Base-by-base conservation (phyloP, 2,888 invertebrate genomes). In the Melanchra persicariae region DNA sequence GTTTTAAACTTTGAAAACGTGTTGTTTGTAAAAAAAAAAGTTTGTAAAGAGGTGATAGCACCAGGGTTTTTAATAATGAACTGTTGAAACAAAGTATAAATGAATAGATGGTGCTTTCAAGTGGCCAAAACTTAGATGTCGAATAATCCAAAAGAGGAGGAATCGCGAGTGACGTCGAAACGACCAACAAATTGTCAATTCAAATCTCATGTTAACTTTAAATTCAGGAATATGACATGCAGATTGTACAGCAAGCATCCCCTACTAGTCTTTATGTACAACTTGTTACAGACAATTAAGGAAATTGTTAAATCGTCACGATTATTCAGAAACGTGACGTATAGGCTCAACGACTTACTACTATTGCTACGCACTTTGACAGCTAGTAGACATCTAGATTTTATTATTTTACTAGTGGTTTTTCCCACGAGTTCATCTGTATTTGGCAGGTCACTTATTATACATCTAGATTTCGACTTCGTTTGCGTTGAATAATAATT, bases 301-400 rank as follows among this genome's bases (percentile, higher is more conserved):
- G 65, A 60, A 63, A 60, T 71, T 17, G 51, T 51, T 71, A 60
- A 81, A 43, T 60, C 34, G 81, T 60, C 78, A 79, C 78, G 78
- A 81, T 59, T 77, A 79, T 79, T 55, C 65, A 15, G 51, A 45
- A 77, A 59, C 81, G 81, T 81, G 81, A 63, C 40, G 62, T 51
- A 59, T 2, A 49, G 49, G 22, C 55, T 40, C 40, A 55, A 45
- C 51, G 55, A 17, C 24, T 75, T 60, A 74, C 45, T 60, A 30
- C 34, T 26, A 34, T 22, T n/a, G 40, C 54, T 45, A 51, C 37
- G 64, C 64, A 67, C 51, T 58, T 58, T 74, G 79, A 68, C 67
- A 62, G 61, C 58, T 37, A 6, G 34, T 12, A 63, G 47, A 57
- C 43, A n/a, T 59, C 43, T 22, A 37, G 15, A 47, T 40, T 52